These are phyloP conservation scores for Gerris buenoi DNA, from an alignment of 1,140 invertebrate species.

Conservation along the genomic window DNA sequence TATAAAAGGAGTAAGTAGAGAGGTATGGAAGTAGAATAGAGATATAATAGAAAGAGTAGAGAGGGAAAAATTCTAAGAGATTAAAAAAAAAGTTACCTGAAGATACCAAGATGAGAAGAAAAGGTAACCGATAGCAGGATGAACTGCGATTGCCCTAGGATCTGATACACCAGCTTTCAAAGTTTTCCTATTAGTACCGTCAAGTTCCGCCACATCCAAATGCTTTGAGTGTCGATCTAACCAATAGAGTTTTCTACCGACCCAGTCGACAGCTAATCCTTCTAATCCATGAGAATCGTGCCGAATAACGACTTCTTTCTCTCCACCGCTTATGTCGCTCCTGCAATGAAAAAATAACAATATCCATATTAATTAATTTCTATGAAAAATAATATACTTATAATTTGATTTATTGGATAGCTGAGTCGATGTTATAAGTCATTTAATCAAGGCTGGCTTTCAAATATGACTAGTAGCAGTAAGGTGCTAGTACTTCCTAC, in stretches of 20 bases:
- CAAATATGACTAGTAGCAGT: too few species aligned
- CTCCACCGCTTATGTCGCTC: slow-evolving; percentile 24
- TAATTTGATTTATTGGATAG: too few species aligned
- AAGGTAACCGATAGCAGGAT: slow-evolving; percentile 84
- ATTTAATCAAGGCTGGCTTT: too few species aligned
- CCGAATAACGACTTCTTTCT: slow-evolving; percentile 69
- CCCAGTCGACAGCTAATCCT: slow-evolving; percentile 94
- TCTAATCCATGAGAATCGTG: slow-evolving; percentile 90
- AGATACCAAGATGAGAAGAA: slow-evolving; percentile 95
- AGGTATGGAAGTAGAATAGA: slow-evolving; percentile 4
- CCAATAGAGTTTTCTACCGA: slow-evolving; percentile 92
- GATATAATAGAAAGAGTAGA: slow-evolving; percentile 3
- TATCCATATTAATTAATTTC: too few species aligned
- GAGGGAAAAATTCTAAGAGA: too few species aligned
- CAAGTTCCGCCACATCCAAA: slow-evolving; percentile 77
- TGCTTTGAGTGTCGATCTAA: slow-evolving; percentile 90
- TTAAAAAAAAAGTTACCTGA: slow-evolving; percentile 29
- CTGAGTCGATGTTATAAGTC: too few species aligned
- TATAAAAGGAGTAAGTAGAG: too few species aligned
- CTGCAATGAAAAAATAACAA: too few species aligned
- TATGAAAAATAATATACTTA: too few species aligned
- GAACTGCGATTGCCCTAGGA: slow-evolving; percentile 83
- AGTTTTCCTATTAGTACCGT: slow-evolving; percentile 81
- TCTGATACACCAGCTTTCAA: slow-evolving; percentile 75
- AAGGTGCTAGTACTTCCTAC: too few species aligned